Evolutionary conservation across 2,113 vertebrate genomes (phyloP), one percentile per base, ranked within the genome.

Genomic region (Halichoeres trimaculatus): DNA sequence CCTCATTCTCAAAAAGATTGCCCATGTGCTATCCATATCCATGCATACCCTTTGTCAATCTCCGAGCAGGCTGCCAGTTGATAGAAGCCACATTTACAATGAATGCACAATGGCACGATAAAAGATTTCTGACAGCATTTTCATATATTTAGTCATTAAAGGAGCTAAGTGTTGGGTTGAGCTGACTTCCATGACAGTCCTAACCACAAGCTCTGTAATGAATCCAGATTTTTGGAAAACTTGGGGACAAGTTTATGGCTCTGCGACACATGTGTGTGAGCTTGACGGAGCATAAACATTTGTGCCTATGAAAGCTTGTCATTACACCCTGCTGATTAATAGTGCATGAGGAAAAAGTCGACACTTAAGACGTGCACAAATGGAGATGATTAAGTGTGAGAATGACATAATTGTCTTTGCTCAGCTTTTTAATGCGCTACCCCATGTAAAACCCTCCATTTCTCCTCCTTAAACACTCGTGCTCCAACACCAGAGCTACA

Each of bases 321-420:
- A 77, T 81, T 83, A 84, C 67, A 69, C 74, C 36, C 69, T 34
- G 1, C 60, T 85, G 87, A 88, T 89, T 85, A 81, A 89, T 71
- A 68, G 83, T 62, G 68, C 52, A 64, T 66, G 45, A 76, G 56
- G 53, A 84, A 68, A 38, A 76, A 84, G 60, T 72, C 64, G 61
- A 48, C 66, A 62, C 10, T 56, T 53, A 30, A 70, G 54, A 80
- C 40, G 43, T 52, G 50, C 65, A 64, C 76, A 87, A 79, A 78
- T 64, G 70, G 69, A 63, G 40, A 14, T 50, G 59, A 85, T 87
- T 83, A 68, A 76, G 34, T 60, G 22, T 48, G 20, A 38, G 38
- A 20, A 64, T 24, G 16, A 78, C 41, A 53, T 36, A n/a, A 19
- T 52, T 41, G 4, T 50, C 22, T 72, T 76, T 62, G 20, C 66